A percentile compares a stretch with the other conserved stretches of the same genome.
phyloP scores from a whole-genome alignment of 1,140 invertebrate species.

The Drosophila tsacasi region DNA sequence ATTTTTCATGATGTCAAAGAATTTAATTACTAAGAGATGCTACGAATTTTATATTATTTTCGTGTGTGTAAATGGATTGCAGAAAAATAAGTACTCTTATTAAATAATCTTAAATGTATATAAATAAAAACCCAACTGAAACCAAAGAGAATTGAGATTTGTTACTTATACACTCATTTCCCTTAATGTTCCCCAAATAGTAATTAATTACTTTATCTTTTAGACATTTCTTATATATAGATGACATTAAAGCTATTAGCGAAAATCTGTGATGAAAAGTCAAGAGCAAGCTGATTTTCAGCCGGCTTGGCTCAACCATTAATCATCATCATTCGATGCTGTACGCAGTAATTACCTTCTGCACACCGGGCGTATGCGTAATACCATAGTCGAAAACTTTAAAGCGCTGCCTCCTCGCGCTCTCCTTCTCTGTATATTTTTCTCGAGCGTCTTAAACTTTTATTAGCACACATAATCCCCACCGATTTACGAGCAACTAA shows the following conservation, averaged over 20 bases:
- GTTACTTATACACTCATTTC: not conserved
- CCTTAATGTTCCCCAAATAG: not conserved
- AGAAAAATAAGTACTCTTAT: too few species aligned
- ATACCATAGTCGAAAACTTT: constrained; percentile 48
- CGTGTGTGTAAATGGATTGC: not conserved
- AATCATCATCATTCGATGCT: constrained; percentile 30
- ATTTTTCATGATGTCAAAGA: constrained; percentile 5
- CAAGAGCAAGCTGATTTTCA: constrained; percentile 5
- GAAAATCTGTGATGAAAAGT: constrained; percentile 1
- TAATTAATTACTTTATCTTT: not conserved
- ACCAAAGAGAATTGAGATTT: too few species aligned
- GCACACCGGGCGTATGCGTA: constrained; percentile 66
- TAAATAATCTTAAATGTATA: not conserved
- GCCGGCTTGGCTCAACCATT: constrained; percentile 8
- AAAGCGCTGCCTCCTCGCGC: constrained; percentile 28
- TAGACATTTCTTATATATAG: not conserved
- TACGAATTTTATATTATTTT: not conserved
- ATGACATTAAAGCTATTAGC: constrained; percentile 2
- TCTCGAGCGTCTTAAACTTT: constrained; percentile 66
- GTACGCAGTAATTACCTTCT: constrained; percentile 23
- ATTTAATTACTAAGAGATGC: constrained; percentile 2
- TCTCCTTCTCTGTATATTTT: constrained; percentile 27
- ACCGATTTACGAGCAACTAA: constrained; percentile 75
- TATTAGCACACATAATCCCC: constrained; percentile 76
- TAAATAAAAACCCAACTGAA: not conserved